A percentile compares a stretch with the other conserved stretches of the same genome.
phyloP scores from a whole-genome alignment of 2,113 vertebrate genomes.

The Petaurus breviceps region DNA sequence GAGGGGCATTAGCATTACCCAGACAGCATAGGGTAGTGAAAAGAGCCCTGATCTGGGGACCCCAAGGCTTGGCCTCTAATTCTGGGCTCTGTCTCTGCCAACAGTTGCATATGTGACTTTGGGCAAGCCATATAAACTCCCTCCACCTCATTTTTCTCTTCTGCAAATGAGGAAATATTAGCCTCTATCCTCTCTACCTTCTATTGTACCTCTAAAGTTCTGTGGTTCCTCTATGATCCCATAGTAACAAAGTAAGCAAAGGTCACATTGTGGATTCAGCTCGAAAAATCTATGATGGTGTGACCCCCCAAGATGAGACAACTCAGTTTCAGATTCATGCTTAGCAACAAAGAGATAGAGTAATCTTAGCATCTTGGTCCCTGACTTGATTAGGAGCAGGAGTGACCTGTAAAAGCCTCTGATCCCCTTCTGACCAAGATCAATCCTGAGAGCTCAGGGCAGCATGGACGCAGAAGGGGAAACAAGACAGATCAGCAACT shows the following conservation, averaged over 20 bases:
- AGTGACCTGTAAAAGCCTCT: neutral
- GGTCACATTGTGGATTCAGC: neutral
- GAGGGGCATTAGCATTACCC: neutral
- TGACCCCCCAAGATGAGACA: neutral
- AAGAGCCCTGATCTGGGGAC: neutral
- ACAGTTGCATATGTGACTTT: neutral
- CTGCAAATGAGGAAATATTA: neutral
- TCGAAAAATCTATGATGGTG: neutral
- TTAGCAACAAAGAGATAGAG: neutral
- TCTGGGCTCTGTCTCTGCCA: neutral
- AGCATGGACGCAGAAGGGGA: neutral
- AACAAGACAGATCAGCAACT: neutral
- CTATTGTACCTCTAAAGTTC: neutral
- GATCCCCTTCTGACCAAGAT: neutral
- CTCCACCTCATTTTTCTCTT: neutral
- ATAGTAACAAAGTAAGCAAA: neutral
- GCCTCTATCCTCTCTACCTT: neutral
- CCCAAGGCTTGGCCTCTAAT: neutral
- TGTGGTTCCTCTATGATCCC: neutral
- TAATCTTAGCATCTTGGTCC: neutral
- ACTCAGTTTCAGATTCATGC: neutral
- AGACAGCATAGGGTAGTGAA: neutral
- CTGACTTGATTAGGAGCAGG: neutral
- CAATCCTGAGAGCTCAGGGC: neutral
- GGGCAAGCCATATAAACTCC: neutral